Conservation (phyloP, 23 tunicate genomes). For the Halocynthia aurantium region DNA sequence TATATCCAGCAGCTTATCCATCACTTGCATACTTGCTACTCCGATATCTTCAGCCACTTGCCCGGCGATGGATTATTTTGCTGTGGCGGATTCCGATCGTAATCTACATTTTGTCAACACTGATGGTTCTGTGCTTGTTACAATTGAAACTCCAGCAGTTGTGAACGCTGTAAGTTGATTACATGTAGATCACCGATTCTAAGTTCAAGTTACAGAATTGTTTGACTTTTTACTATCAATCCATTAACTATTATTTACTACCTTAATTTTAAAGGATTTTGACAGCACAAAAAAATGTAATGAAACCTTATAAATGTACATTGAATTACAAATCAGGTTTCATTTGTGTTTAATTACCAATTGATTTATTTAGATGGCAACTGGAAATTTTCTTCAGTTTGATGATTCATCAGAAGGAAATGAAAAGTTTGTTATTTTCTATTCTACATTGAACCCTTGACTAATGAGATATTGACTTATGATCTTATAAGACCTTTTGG, state of each 20-base stretch:
- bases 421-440: conserved; percentile 7
- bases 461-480: background rate
- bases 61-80: conserved; percentile 32
- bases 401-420: conserved; percentile 24
- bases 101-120: conserved; percentile 35
- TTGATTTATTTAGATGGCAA: conserved; percentile 35
- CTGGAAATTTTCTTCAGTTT: conserved; percentile 42
- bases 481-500: background rate
- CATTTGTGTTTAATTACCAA: background rate
- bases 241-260: background rate
- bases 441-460: background rate
- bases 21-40: conserved; percentile 54
- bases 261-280: background rate
- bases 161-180: conserved; percentile 48
- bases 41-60: conserved; percentile 31
- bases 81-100: conserved; percentile 50
- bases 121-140: conserved; percentile 15
- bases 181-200: background rate
- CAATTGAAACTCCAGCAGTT: conserved; percentile 24
- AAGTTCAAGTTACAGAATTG: background rate
- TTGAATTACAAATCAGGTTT: no score
- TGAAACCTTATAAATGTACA: no score
- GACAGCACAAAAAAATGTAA: no score
- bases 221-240: background rate
- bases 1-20: conserved; percentile 9